Base-by-base conservation (phyloP, 64 coral and sea anemone genomes). In the Acropora tenuis region DNA sequence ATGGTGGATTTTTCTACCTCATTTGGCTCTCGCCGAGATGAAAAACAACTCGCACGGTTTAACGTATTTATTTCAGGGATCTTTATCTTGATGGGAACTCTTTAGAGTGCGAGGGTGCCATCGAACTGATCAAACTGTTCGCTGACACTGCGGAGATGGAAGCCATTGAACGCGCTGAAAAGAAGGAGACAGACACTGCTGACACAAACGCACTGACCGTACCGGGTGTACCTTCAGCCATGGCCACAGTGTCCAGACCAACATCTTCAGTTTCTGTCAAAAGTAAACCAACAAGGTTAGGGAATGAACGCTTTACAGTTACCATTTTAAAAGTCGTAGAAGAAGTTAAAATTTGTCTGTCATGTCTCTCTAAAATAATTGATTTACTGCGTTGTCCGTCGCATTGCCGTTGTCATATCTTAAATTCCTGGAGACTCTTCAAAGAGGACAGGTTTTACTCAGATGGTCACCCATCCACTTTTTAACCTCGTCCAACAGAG, bases 101-200 rank as follows among this genome's bases (percentile, higher is more conserved):
- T 12, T 63, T 98, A 71, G 97, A 94, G 20, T 99, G 97, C 67
- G 97, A 96, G 47, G 94, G 94, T 6, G 91, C 93, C 1, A 96
- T 99, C 44, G 97, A 99, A 75, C 83, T 96, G 7, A 94, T 96
- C 30, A 96, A 93, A 74, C 92, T 99, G 6, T 91, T 99, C 82
- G 97, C 94, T 44, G 97, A 98, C 77, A 93, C 93, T 50, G 97
- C 97, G 12, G 97, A 98, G 89, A 98, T 98, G 97, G 97, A 98
- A 80, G 83, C 94, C 42, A 96, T 98, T 83, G 97, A 98, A 69
- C 84, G 88, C 47, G 73, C 74, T 43, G 90, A 92, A 10, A 43
- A 66, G 18, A 59, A 60, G 7, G 18, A 76, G 16, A 73, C 9
- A 77, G 48, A 77, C 5, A 15, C 57, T 18, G 5, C 10, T 59